Percentiles rank a stretch among this genome's conserved stretches.
Conservation (phyloP, 2,888 invertebrate genomes). For the Chrysodeixis includens region DNA sequence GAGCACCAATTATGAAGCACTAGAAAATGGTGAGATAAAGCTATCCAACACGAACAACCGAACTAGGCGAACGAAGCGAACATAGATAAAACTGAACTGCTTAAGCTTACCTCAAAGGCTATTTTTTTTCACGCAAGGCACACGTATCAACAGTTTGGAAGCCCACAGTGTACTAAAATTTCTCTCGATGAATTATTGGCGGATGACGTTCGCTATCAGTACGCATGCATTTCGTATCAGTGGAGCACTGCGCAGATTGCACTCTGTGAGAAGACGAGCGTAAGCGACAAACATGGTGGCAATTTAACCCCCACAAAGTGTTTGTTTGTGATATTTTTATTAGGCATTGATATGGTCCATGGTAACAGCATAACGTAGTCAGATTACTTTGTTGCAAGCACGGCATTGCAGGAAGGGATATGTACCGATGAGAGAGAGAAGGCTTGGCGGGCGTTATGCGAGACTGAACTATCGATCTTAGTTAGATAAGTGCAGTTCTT, state of each 20-base stretch:
- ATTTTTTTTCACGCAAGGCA: conserved; percentile 6
- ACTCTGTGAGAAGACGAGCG: conserved; percentile 5
- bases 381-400: conserved; percentile 44
- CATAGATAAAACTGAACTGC: background rate
- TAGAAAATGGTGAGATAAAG: conserved; percentile 14
- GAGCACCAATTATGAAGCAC: conserved; percentile 29
- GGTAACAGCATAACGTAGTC: conserved; percentile 37
- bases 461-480: conserved; percentile 61
- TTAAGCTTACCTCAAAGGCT: conserved; percentile 15
- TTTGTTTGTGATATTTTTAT: conserved; percentile 44
- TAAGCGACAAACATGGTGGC: conserved; percentile 25
- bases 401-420: conserved; percentile 63
- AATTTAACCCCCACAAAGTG: conserved; percentile 36
- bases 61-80: conserved; percentile 2
- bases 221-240: conserved; percentile 33
- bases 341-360: conserved; percentile 43
- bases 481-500: conserved; percentile 61
- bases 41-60: background rate
- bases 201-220: conserved; percentile 40
- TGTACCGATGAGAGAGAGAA: conserved; percentile 65
- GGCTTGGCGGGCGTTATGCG: conserved; percentile 59
- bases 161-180: conserved; percentile 29
- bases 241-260: conserved; percentile 34
- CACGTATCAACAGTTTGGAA: conserved; percentile 16
- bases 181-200: conserved; percentile 36